These are phyloP conservation scores for Herminia tarsipennalis DNA, from an alignment of 2,888 invertebrate species.

Conservation along the genomic window DNA sequence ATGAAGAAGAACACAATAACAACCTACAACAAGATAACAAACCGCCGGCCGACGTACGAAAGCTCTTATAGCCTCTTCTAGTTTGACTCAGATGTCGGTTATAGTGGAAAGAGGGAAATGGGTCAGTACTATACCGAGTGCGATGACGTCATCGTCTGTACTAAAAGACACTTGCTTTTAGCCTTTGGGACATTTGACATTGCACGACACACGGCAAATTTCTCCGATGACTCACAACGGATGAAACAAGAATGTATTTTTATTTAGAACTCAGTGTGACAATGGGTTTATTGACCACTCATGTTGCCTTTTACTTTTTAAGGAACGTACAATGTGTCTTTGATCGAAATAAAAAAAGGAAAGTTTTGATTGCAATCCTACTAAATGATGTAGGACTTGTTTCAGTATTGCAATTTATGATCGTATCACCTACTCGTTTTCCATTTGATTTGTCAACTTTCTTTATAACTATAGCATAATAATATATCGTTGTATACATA, in stretches of 20 bases:
- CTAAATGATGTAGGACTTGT: background rate
- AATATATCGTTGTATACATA: too few species aligned
- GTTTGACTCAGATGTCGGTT: conserved; percentile 7
- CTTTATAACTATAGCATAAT: too few species aligned
- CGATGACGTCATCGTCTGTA: conserved; percentile 12
- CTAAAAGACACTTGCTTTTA: background rate
- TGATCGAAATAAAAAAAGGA: conserved; percentile 8
- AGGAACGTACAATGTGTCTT: conserved; percentile 4
- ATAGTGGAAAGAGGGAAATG: conserved; percentile 8
- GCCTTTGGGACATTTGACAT: conserved; percentile 21
- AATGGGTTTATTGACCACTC: conserved; percentile 38
- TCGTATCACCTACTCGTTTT: background rate
- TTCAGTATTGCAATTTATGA: background rate
- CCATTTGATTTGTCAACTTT: too few species aligned
- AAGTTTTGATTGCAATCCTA: conserved; percentile 4
- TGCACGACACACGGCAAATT: conserved; percentile 29
- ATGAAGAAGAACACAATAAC: too few species aligned
- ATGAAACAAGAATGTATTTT: conserved; percentile 29
- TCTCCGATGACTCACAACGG: conserved; percentile 38
- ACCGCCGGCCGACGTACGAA: too few species aligned
- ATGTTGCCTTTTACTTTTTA: conserved; percentile 32
- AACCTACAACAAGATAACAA: too few species aligned
- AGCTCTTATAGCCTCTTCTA: background rate
- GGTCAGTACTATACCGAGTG: conserved; percentile 6
- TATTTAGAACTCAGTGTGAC: conserved; percentile 22